Conservation (phyloP, 2,113 vertebrate species). For the Telmatochromis bifrenatus region DNA sequence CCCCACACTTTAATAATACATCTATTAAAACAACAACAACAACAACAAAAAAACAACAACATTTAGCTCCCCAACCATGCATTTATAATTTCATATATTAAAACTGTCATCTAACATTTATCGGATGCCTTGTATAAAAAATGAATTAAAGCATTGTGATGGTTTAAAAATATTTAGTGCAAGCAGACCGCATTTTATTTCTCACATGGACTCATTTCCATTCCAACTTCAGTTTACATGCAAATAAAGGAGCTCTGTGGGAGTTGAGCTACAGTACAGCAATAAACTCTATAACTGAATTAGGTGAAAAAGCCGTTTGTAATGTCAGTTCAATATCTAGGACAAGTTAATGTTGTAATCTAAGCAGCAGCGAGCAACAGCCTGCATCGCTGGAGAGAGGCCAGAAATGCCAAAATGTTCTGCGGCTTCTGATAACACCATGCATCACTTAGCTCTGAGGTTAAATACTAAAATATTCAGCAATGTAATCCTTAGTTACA, state of each 20-base stretch:
- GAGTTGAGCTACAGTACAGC: background rate
- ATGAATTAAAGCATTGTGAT: background rate
- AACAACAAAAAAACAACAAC: accelerated
- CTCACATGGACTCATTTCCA: background rate
- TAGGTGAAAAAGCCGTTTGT: conserved; percentile 22
- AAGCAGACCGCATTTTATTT: background rate
- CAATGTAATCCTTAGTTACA: background rate
- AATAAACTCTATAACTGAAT: conserved; percentile 10
- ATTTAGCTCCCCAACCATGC: background rate
- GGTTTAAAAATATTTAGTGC: background rate
- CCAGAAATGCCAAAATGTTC: background rate
- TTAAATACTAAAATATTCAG: conserved; percentile 18
- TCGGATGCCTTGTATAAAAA: background rate
- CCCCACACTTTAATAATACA: background rate
- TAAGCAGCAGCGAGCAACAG: background rate
- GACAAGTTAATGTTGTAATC: conserved; percentile 14
- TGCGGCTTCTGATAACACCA: background rate
- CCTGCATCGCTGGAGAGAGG: background rate
- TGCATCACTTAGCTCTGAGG: background rate
- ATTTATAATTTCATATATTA: background rate
- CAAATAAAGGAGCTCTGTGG: background rate
- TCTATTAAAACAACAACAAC: background rate
- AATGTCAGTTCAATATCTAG: conserved; percentile 19
- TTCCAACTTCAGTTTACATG: background rate
- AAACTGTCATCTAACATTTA: background rate